phyloP scores from a whole-genome alignment of 2,797 vertebrate species.

The Myotis planiceps region DNA sequence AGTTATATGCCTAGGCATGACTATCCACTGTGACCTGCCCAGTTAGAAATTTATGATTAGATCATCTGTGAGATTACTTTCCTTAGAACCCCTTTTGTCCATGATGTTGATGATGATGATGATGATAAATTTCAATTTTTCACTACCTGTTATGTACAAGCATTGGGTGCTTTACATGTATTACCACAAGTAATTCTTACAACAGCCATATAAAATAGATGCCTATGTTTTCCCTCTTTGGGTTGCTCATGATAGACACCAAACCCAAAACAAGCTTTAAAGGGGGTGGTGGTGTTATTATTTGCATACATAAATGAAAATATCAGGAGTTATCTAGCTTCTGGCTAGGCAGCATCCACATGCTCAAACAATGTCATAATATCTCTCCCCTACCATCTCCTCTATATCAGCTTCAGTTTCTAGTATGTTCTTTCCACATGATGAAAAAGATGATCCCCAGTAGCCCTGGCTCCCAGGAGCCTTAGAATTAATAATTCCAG shows the following conservation, averaged over 20 bases:
- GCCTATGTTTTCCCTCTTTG: background rate
- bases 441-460: background rate
- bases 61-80: background rate
- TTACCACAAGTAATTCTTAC: slow-evolving; percentile 17
- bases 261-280: slow-evolving; percentile 49
- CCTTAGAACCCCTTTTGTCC: background rate
- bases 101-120: background rate
- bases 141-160: background rate
- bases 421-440: background rate
- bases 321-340: background rate
- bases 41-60: background rate
- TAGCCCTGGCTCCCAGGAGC: background rate
- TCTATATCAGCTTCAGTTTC: background rate
- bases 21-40: background rate
- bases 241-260: background rate
- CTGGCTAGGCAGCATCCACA: background rate
- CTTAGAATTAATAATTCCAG: background rate
- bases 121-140: background rate
- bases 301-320: slow-evolving; percentile 5
- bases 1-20: background rate
- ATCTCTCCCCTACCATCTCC: background rate
- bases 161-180: background rate
- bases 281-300: background rate
- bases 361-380: background rate
- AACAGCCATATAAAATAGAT: background rate